Base-by-base conservation (phyloP, 2,113 vertebrate species). In the Hemiprocne comata region DNA sequence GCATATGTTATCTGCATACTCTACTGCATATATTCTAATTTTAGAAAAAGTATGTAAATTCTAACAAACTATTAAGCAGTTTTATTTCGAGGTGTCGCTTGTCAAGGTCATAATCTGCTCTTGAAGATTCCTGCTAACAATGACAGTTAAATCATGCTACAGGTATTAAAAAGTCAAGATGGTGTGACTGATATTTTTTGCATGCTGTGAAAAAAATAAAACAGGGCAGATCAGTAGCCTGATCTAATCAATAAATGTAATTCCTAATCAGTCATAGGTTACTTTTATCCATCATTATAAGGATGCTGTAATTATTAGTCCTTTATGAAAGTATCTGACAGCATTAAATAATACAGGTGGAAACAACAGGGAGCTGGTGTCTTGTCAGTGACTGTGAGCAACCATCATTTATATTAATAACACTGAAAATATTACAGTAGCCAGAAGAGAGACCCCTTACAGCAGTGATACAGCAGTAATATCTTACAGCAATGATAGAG, bases 201-300 rank as follows among this genome's bases (percentile, higher is more conserved):
- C 80, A 50, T 75, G 66, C 29, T 9, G 13, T 91, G 58, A 90
- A 93, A 91, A 94, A 94, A 94, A 90, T 28, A 20, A 69, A 60
- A 89, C n/a, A 38, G 29, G 75, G 26, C 42, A 74, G 92, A 90
- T 86, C 44, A 89, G 64, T 46, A 73, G 38, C 54, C 62, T 77
- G 81, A 89, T 83, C 95, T 86, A 88, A 85, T 96, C 74, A 94
- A 76, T 87, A 95, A 36, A 50, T 87, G 16, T 34, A 84, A 64
- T 91, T 94, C 61, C 88, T 72, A 75, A 74, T 91, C 91, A 58
- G 29, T 94, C 65, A 72, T 33, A 53, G 13, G 31, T 91, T 89
- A 67, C 55, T 92, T 90, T 81, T 67, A 77, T 89, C 78, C 18
- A 65, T 88, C 46, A 36, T 90, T 96, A 42, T 58, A 81, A 53